Conservation (phyloP, 2,888 invertebrate species). For the Acanthosepion lycidas region DNA sequence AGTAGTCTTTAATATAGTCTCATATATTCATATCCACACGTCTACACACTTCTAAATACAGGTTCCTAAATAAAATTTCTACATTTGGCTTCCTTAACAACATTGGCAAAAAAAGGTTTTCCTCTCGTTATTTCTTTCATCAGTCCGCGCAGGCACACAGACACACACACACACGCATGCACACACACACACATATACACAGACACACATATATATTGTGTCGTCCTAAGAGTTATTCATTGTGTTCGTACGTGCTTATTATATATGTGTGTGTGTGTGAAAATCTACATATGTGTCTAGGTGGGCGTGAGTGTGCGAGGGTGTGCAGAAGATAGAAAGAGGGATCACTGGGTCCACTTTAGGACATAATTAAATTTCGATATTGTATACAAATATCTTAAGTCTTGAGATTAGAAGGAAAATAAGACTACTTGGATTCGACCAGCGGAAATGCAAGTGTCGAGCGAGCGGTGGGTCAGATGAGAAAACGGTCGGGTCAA, state of each 20-base stretch:
- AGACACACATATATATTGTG: too few species aligned
- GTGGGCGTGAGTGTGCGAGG: background rate
- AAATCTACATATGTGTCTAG: background rate
- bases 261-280: background rate
- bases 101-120: too few species aligned
- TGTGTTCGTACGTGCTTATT: too few species aligned
- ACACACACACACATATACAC: too few species aligned
- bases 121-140: too few species aligned
- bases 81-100: too few species aligned
- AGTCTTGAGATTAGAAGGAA: background rate
- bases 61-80: too few species aligned
- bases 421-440: background rate
- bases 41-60: too few species aligned
- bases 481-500: background rate
- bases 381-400: background rate
- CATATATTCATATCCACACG: too few species aligned
- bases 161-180: background rate
- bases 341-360: conserved; percentile 33
- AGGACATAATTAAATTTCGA: background rate
- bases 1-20: too few species aligned
- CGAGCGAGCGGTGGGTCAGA: background rate
- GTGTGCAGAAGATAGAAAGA: background rate
- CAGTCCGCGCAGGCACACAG: too few species aligned
- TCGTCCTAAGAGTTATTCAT: background rate
- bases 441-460: background rate